phyloP scores from a whole-genome alignment of 1,140 invertebrate species.

The Lethrus apterus region DNA sequence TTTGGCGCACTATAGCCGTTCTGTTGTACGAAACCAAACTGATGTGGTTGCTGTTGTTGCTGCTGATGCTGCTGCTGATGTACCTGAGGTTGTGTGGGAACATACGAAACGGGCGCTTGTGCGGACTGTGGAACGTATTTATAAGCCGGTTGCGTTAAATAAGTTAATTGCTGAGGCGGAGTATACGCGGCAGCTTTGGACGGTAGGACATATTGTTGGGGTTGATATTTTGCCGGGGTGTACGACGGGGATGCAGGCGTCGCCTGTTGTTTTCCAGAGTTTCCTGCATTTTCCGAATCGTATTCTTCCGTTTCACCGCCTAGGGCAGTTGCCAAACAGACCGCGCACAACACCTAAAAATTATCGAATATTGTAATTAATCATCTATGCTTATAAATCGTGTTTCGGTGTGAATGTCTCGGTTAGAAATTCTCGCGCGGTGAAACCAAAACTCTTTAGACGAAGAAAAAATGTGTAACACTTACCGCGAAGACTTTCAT shows the following conservation, averaged over 20 bases:
- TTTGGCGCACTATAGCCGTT: conserved; percentile 9
- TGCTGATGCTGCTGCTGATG: background rate
- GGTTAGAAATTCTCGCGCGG: too few relatives aligned
- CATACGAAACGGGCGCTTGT: background rate
- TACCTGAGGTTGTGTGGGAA: background rate
- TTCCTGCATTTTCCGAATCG: background rate
- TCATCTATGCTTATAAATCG: background rate
- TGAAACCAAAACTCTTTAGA: background rate
- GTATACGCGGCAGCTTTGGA: background rate
- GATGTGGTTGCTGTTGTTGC: conserved; percentile 3
- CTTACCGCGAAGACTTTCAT: conserved; percentile 27
- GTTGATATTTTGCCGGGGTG: conserved; percentile 1
- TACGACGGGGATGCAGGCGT: background rate
- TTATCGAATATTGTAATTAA: background rate
- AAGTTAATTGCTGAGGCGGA: conserved; percentile 10
- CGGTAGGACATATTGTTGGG: conserved; percentile 3
- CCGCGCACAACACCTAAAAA: conserved; percentile 7
- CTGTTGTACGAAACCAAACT: too few relatives aligned
- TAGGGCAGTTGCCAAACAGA: conserved; percentile 4
- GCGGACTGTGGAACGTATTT: conserved; percentile 4
- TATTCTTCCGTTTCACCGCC: background rate
- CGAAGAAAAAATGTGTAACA: conserved; percentile 3
- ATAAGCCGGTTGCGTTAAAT: conserved; percentile 5
- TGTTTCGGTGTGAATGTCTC: too few relatives aligned
- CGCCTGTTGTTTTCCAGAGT: too few relatives aligned